Evolutionary conservation across 2,888 invertebrate species (phyloP), one percentile per base, ranked within the genome.

Genomic region (Caprella mutica): DNA sequence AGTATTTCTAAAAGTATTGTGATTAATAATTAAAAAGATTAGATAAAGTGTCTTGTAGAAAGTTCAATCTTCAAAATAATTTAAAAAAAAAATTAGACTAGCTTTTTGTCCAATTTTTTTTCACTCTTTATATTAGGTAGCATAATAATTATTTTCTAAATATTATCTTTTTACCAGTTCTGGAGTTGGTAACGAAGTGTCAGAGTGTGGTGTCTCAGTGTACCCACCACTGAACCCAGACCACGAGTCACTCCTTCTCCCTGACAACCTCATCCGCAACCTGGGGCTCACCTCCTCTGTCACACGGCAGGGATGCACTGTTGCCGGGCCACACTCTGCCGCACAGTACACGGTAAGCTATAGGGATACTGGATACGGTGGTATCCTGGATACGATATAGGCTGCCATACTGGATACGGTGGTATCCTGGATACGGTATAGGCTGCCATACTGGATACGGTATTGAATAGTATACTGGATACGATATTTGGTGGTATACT

Each of bases 161-260:
- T 14, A 9, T 9, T 14, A 9, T 33, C 33, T 9, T 8, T 8
- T 33, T 14, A 9, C 33, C 9, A 33, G 33, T 14, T 33, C 14
- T 68, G 23, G 69, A 72, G 52, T 68, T 70, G 14, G 24, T 12
- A 24, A 17, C 1, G 48, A 48, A 30, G 48, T 96, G 68, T 94
- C 96, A 73, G 88, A 90, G 54, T 97, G 97, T 75, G 86, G 86
- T 61, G 85, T 97, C 56, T 85, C 88, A 43, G 92, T 96, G 59
- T 90, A 92, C 73, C 96, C 96, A 30, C 89, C 91, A 6, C 76
- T 97, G 67, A 91, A 94, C 77, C 90, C 93, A 6, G 93, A 94
- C 75, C 90, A 93, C 73, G 97, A 97, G 74, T 87, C 86, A 67
- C 78, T 92, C 65, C 78, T 82, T 26, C 80, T 90, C 61, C 87